Percentiles rank a stretch among this genome's conserved stretches.
phyloP scores from a whole-genome alignment of 2,797 vertebrate genomes.

The Mormyrus hasselquistii region DNA sequence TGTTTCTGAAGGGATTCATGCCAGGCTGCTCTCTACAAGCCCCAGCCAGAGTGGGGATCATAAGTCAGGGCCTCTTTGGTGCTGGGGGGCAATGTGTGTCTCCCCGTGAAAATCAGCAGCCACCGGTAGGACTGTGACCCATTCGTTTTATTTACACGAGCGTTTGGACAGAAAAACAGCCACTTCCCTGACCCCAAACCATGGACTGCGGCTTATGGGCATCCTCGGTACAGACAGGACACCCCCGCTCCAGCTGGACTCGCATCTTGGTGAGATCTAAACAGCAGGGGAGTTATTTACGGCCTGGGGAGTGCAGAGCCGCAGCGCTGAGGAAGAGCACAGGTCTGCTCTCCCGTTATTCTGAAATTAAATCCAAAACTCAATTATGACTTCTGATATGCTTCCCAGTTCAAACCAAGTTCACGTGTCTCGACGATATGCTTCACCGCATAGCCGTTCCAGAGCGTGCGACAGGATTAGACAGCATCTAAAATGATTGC shows the following conservation, averaged over 20 bases:
- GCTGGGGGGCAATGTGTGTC: too few species aligned
- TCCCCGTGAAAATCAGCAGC: background rate
- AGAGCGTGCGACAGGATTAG: background rate
- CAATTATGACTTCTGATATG: conserved; percentile 54
- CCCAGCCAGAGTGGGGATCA: background rate
- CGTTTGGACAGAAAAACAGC: background rate
- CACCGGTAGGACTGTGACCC: background rate
- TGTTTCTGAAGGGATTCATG: background rate
- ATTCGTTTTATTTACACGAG: background rate
- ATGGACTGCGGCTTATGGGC: background rate
- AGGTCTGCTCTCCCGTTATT: conserved; percentile 31
- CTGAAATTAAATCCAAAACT: conserved; percentile 48
- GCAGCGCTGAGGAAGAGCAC: conserved; percentile 23
- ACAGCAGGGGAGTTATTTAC: background rate
- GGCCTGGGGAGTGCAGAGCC: conserved; percentile 23
- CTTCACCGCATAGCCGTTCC: conserved; percentile 11
- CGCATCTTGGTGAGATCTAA: background rate
- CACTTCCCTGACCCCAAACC: background rate
- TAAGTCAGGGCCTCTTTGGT: background rate
- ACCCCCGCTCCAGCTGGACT: background rate
- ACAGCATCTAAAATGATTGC: background rate
- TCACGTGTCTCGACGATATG: conserved; percentile 43
- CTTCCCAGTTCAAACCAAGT: conserved; percentile 47
- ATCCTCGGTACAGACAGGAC: too few species aligned
- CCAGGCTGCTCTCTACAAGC: background rate